A percentile compares a stretch with the other conserved stretches of the same genome.
Conservation (phyloP, 2,797 vertebrate genomes). For the Paramormyrops hopkinsi region DNA sequence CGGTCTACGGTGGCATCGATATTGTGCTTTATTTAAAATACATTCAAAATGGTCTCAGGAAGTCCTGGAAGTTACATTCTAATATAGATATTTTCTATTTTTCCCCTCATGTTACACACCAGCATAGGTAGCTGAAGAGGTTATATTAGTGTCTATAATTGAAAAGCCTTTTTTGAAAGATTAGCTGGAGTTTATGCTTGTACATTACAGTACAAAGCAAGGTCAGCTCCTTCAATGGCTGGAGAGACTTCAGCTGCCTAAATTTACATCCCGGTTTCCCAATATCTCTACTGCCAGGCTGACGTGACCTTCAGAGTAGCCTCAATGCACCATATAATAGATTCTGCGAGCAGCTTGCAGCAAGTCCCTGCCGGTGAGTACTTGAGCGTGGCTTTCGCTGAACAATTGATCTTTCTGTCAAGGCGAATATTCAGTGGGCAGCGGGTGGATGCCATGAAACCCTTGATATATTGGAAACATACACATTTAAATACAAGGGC, state of each 20-base stretch:
- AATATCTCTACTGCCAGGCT: conserved; percentile 20
- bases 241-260: not conserved
- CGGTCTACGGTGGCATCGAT: not conserved
- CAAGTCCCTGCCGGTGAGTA: not conserved
- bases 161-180: not conserved
- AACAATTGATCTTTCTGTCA: conserved; percentile 21
- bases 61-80: not conserved
- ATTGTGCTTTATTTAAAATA: not conserved
- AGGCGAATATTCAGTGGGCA: not conserved
- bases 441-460: not conserved
- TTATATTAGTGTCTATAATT: not conserved
- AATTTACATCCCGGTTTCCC: conserved; percentile 14
- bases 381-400: not conserved
- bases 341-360: conserved; percentile 24
- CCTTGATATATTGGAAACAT: conserved; percentile 12
- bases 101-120: not conserved
- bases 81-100: not conserved
- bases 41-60: not conserved
- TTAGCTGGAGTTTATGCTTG: not conserved
- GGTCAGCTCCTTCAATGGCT: not conserved
- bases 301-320: conserved; percentile 26
- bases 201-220: not conserved
- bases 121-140: not conserved
- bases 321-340: conserved; percentile 27
- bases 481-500: conserved; percentile 10